A percentile compares a stretch with the other conserved stretches of the same genome.
phyloP scores from a whole-genome alignment of 2,113 vertebrate genomes.

The Stigmatopora argus region DNA sequence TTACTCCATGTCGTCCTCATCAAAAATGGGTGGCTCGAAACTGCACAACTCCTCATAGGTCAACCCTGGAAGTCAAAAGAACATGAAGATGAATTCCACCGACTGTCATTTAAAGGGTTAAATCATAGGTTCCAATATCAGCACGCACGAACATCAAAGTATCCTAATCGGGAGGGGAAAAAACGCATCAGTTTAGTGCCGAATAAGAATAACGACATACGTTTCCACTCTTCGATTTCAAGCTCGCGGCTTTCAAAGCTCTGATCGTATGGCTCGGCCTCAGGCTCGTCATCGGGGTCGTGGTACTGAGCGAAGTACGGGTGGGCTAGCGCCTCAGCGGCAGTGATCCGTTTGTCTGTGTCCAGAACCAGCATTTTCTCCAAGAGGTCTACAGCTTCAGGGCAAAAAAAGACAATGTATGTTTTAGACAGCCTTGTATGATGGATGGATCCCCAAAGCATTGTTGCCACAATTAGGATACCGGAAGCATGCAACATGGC shows the following conservation, averaged over 20 bases:
- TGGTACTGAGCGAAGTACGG: conserved; percentile 93
- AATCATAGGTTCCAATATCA: not conserved
- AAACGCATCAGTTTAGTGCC: too few species aligned
- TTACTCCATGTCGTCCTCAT: conserved; percentile 91
- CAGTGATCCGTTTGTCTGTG: conserved; percentile 93
- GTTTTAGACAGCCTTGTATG: not conserved
- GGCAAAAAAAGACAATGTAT: not conserved
- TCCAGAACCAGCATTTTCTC: conserved; percentile 99
- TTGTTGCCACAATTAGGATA: not conserved
- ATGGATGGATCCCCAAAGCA: not conserved
- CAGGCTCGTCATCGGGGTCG: conserved; percentile 92
- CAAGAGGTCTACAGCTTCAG: conserved; percentile 87
- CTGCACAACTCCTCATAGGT: conserved; percentile 89
- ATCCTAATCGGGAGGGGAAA: not conserved
- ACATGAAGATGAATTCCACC: not conserved
- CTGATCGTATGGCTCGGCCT: conserved; percentile 94
- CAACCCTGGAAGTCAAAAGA: conserved; percentile 70
- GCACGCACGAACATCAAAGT: too few species aligned
- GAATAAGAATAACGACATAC: conserved; percentile 65
- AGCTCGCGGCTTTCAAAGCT: conserved; percentile 94
- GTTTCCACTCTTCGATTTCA: conserved; percentile 96
- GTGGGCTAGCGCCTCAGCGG: conserved; percentile 87
- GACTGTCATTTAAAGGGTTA: too few species aligned
- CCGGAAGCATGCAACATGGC: not conserved
- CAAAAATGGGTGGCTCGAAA: conserved; percentile 84